Evolutionary conservation across 2,888 invertebrate genomes (phyloP), one percentile per base, ranked within the genome.

Genomic region (Petrolisthes cinctipes): DNA sequence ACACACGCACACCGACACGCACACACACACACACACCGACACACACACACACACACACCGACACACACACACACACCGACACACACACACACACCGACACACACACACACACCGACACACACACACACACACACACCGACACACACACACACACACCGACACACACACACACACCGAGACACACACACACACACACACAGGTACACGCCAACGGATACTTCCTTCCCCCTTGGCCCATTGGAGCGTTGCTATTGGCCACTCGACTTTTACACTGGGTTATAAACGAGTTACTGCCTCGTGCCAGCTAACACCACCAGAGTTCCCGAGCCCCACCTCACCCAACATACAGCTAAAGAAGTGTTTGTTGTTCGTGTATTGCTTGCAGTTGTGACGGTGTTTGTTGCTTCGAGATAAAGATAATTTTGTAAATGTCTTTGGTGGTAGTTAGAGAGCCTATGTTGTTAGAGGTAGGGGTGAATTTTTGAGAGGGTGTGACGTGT

Each of bases 101-200:
- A 53, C 78, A 53, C 78, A 37, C 53, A 53, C 53, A 78, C 53
- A 7, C 9, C 4, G 4, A 23, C 54, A 79, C 23, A 79, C 78
- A 79, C 78, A 23, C 78, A n/a, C 78, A 79, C 78, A 56, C 54
- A 20, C 79, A 56, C 56, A 6, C 79, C 4, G 20, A 79, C 79
- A 56, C 79, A 56, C 79, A 53, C 78, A 53, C 78, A 37, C 53
- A 53, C 53, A 78, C 53, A 7, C 9, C 4, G 4, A 23, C 54
- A 79, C 23, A 79, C 78, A 79, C 78, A 23, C 78, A n/a, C 78
- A 79, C 78, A 76, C 78, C 7, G 53, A n/a, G 53, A 78, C 78
- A 78, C 78, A 79, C 78, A 23, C 7, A n/a, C 78, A 54, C 54
- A 53, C 7, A 37, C 23, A 17, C 61, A 9, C 17, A 9, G 17